Evolutionary conservation across 2,113 vertebrate genomes (phyloP).

Genomic region (Fregata magnificens): DNA sequence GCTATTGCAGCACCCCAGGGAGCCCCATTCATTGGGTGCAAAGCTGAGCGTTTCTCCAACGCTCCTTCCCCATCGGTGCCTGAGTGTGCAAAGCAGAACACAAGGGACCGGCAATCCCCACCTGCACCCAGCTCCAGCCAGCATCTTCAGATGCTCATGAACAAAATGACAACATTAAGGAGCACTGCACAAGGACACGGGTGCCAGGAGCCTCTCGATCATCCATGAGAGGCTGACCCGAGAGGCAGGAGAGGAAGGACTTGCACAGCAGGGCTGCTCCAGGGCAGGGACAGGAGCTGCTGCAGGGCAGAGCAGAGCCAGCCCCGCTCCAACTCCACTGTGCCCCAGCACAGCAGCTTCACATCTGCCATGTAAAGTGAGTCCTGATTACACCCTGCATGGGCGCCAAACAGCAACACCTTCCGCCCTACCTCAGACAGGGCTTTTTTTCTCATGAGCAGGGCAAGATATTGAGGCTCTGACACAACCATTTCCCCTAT

Average conservation of each 20-base stretch:
- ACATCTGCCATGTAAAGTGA: not conserved
- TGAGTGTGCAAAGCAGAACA: not conserved
- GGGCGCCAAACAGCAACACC: not conserved
- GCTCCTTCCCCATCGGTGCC: not conserved
- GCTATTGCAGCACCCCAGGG: not conserved
- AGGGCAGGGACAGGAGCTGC: not conserved
- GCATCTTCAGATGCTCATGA: not conserved
- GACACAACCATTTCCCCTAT: not conserved
- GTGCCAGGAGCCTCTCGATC: not conserved
- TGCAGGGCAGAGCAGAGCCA: not conserved
- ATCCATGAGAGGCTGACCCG: not conserved
- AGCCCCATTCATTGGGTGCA: not conserved
- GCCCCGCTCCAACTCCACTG: not conserved
- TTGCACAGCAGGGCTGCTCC: not conserved
- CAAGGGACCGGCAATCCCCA: accelerated
- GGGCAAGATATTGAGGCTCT: not conserved
- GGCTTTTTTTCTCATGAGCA: not conserved
- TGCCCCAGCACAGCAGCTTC: not conserved
- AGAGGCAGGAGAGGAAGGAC: not conserved
- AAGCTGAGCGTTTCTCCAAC: not conserved
- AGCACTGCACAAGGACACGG: not conserved
- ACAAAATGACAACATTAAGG: not conserved
- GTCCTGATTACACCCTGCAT: accelerated
- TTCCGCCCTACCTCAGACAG: not conserved
- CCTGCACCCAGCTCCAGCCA: not conserved